Evolutionary conservation across 2,888 invertebrate species (phyloP).

Genomic region (Dolomedes plantarius): DNA sequence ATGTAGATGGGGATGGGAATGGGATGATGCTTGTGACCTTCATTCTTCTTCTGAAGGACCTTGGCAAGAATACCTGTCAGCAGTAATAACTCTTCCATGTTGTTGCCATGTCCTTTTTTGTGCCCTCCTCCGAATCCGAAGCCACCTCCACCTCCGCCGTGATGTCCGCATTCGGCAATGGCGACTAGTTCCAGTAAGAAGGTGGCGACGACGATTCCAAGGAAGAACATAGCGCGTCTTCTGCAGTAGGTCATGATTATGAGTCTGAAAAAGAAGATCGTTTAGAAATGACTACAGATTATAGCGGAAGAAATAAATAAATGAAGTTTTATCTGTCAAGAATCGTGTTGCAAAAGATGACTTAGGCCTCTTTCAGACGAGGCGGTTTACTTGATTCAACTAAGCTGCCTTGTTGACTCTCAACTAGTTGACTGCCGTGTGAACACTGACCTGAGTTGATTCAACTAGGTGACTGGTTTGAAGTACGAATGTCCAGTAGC

Average conservation of each 20-base stretch:
- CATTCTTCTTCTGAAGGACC: slow-evolving; percentile 37
- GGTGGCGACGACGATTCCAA: slow-evolving; percentile 24
- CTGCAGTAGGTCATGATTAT: slow-evolving; percentile 18
- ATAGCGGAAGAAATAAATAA: too few relatives aligned
- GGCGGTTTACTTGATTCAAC: too few relatives aligned
- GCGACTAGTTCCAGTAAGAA: slow-evolving; percentile 32
- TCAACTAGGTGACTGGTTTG: too few relatives aligned
- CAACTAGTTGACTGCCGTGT: too few relatives aligned
- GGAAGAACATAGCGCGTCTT: slow-evolving; percentile 32
- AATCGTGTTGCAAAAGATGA: too few relatives aligned
- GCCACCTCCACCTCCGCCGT: neutral
- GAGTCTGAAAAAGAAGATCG: neutral
- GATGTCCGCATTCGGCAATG: slow-evolving; percentile 5
- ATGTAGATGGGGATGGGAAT: slow-evolving; percentile 60
- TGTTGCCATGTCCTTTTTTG: slow-evolving; percentile 15
- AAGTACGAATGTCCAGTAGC: too few relatives aligned
- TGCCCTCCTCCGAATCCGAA: neutral
- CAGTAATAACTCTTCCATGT: slow-evolving; percentile 59
- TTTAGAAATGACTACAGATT: too few relatives aligned
- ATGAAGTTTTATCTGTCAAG: too few relatives aligned
- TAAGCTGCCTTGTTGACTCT: too few relatives aligned
- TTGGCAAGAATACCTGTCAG: slow-evolving; percentile 63
- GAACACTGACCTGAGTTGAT: too few relatives aligned
- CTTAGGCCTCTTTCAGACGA: too few relatives aligned
- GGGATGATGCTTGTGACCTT: slow-evolving; percentile 31